A percentile compares a stretch with the other conserved stretches of the same genome.
phyloP scores from a whole-genome alignment of 1,140 invertebrate genomes.

The Cherax destructor region DNA sequence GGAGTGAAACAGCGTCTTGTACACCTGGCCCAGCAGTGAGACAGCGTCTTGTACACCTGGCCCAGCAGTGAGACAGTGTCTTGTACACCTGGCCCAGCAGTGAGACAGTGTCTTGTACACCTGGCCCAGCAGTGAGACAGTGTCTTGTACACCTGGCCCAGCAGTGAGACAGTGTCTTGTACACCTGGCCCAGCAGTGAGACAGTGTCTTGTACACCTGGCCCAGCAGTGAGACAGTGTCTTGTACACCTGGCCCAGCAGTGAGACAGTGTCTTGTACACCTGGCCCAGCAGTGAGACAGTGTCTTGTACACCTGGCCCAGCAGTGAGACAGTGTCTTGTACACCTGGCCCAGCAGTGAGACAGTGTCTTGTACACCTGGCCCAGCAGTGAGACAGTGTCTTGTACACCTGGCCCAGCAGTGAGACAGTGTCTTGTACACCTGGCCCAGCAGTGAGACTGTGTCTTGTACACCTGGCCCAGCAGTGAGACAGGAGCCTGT shows the following conservation, averaged over 20 bases:
- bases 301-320: too few species aligned
- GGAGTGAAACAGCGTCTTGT: neutral
- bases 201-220: too few species aligned
- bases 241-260: neutral
- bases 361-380: too few species aligned
- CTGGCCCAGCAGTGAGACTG: neutral
- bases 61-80: neutral
- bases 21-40: neutral
- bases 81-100: neutral
- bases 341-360: neutral
- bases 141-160: too few species aligned
- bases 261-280: too few species aligned
- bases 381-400: neutral
- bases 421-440: too few species aligned
- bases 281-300: neutral
- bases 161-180: neutral
- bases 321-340: neutral
- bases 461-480: too few species aligned
- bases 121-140: neutral
- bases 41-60: too few species aligned
- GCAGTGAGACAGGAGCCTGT: neutral
- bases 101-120: too few species aligned
- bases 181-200: neutral
- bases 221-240: neutral
- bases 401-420: neutral